These are phyloP conservation scores for cattle (Bos taurus) DNA, from an alignment of 2,113 vertebrate genomes.

Conservation along the genomic window DNA sequence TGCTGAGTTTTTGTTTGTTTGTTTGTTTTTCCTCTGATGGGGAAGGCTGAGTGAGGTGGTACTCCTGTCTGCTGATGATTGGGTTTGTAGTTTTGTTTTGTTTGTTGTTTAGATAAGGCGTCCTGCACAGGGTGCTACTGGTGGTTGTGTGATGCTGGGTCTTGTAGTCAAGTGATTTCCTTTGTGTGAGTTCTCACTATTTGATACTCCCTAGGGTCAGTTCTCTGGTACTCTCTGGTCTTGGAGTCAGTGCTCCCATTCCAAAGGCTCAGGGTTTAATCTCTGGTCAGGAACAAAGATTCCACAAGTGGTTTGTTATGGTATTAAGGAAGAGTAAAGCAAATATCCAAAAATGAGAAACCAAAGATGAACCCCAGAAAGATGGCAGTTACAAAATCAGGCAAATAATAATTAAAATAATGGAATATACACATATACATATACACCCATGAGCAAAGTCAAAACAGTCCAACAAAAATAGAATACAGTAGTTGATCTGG, in stretches of 20 bases:
- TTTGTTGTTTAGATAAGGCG: background rate
- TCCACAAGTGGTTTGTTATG: background rate
- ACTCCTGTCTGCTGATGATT: fast-evolving
- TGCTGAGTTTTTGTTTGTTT: background rate
- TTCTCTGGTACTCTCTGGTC: background rate
- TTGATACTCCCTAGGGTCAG: background rate
- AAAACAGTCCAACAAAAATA: background rate
- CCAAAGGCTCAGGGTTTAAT: background rate
- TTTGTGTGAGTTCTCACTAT: background rate
- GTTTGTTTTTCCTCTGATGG: background rate
- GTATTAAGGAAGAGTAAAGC: background rate
- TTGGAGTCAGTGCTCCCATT: background rate
- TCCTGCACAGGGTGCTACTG: background rate
- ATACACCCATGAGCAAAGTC: background rate
- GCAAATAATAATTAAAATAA: background rate
- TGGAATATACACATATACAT: background rate
- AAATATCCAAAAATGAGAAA: background rate
- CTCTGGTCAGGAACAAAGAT: background rate
- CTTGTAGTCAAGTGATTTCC: background rate
- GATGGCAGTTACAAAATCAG: background rate
- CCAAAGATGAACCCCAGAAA: background rate
- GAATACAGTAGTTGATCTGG: background rate
- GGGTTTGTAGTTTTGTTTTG: background rate
- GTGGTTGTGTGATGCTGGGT: background rate
- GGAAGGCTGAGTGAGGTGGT: background rate